A percentile compares a stretch with the other conserved stretches of the same genome.
Evolutionary conservation across 1,140 invertebrate genomes (phyloP).

Genomic region (Cephus cinctus): DNA sequence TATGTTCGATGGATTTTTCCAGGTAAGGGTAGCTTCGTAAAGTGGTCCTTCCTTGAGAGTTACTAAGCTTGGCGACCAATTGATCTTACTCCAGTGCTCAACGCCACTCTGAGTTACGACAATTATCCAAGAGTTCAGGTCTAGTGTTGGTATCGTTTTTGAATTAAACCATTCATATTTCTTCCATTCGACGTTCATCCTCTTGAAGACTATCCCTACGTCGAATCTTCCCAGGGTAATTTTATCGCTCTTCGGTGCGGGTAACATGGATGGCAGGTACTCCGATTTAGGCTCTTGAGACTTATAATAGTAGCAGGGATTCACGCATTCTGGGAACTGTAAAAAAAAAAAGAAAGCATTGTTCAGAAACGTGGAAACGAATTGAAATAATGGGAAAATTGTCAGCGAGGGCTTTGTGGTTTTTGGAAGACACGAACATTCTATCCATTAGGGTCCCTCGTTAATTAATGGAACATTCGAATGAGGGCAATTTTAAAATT

Average conservation of each 20-base stretch:
- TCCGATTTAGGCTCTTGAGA: slow-evolving; percentile 35
- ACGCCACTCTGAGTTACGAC: slow-evolving; percentile 41
- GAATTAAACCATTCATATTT: slow-evolving; percentile 37
- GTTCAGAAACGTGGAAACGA: not conserved
- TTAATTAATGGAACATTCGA: slow-evolving; percentile 3
- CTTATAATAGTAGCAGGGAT: slow-evolving; percentile 38
- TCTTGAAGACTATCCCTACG: slow-evolving; percentile 42
- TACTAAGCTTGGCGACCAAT: slow-evolving; percentile 46
- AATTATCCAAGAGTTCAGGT: slow-evolving; percentile 45
- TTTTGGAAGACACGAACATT: not conserved
- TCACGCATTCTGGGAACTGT: slow-evolving; percentile 45
- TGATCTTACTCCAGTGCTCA: slow-evolving; percentile 47
- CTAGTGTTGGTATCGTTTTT: slow-evolving; percentile 24
- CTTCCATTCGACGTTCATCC: slow-evolving; percentile 38
- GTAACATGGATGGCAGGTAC: slow-evolving; percentile 45
- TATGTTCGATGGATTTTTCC: too few species aligned
- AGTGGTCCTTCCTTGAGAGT: slow-evolving; percentile 41
- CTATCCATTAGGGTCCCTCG: not conserved
- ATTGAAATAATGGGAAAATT: not conserved
- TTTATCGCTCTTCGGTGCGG: slow-evolving; percentile 42
- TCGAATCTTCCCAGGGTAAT: slow-evolving; percentile 39
- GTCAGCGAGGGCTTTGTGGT: not conserved
- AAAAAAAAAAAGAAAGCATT: slow-evolving; percentile 17
- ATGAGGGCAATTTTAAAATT: slow-evolving; percentile 8
- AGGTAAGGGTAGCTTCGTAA: slow-evolving; percentile 47